Base-by-base conservation (phyloP, 2,888 invertebrate genomes). In the Lasioglossum calceatum region DNA sequence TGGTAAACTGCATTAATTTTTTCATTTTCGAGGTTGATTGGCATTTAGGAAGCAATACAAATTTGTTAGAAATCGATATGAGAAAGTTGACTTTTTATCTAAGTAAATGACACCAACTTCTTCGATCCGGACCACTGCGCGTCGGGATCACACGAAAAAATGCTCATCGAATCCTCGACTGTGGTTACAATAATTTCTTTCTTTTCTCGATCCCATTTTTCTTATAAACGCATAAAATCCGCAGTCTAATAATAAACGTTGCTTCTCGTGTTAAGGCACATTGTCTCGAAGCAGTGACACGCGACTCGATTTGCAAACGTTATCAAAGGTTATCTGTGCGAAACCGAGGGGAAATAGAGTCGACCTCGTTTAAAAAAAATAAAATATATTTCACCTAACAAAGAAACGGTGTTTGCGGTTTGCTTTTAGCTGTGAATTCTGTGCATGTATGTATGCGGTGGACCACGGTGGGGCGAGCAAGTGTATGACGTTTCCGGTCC, bases 261-360 rank as follows among this genome's bases (percentile, higher is more conserved):
- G 14, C 32, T 32, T 32, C 64, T 27, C 32, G 32, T 16, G 16
- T 61, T 61, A 64, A 64, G 8, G 3, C 32, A 64, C 19, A 64
- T 64, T 64, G 64, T 64, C 32, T 12, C 64, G 64, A 64, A 64
- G 64, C 64, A 64, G 32, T 64, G 64, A 64, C 64, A 64, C 64
- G 64, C 32, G 64, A 64, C 64, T 64, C 64, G 64, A 64, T 32
- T 64, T 19, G 64, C 64, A 7, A 64, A 19, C 32, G 32, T 64
- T 64, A 64, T 64, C 64, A 32, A 32, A 19, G 64, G 64, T 64
- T 64, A 64, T 64, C 64, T n/a, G 64, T 7, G 64, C 16, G 32
- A 32, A 32, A 27, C 64, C 2, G 19, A 64, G n/a, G 58, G 58
- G 32, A 64, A 32, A 64, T 32, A 32, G n/a, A 32, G 12, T n/a